A percentile compares a stretch with the other conserved stretches of the same genome.
Evolutionary conservation across 2,113 vertebrate species (phyloP).

Genomic region (Cyrtonyx montezumae): DNA sequence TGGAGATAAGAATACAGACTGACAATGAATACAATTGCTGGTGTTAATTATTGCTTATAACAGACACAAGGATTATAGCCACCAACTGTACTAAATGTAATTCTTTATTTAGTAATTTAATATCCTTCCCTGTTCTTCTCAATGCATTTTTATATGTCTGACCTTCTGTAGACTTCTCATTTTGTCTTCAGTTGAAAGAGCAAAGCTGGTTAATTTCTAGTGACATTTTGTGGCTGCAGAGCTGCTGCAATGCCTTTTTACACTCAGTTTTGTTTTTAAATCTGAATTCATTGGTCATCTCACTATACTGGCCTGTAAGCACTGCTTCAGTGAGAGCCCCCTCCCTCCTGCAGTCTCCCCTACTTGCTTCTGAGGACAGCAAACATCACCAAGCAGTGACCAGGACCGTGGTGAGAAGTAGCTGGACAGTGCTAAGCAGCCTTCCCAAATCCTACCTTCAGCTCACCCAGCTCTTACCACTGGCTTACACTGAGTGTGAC

Average conservation of each 20-base stretch:
- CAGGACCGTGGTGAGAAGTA: background rate
- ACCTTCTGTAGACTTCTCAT: constrained; percentile 67
- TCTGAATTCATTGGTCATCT: background rate
- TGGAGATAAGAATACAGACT: constrained; percentile 24
- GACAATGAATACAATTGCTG: background rate
- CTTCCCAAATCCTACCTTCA: background rate
- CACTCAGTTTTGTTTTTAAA: constrained; percentile 35
- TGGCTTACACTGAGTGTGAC: background rate
- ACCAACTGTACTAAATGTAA: constrained; percentile 26
- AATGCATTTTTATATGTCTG: constrained; percentile 71
- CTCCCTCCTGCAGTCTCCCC: background rate
- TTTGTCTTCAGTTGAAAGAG: constrained; percentile 60
- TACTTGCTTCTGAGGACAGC: background rate
- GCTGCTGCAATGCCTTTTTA: constrained; percentile 20
- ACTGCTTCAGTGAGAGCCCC: background rate
- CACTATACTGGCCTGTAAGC: background rate
- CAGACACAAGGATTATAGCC: constrained; percentile 18
- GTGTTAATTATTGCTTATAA: constrained; percentile 53
- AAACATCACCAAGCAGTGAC: fast-evolving
- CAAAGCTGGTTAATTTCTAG: constrained; percentile 55
- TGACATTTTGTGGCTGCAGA: constrained; percentile 35
- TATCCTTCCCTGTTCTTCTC: constrained; percentile 55
- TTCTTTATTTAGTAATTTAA: constrained; percentile 65
- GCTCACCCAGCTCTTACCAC: fast-evolving
- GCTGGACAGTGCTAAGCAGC: fast-evolving